phyloP scores from a whole-genome alignment of 1,140 invertebrate species.

The Sitodiplosis mosellana region DNA sequence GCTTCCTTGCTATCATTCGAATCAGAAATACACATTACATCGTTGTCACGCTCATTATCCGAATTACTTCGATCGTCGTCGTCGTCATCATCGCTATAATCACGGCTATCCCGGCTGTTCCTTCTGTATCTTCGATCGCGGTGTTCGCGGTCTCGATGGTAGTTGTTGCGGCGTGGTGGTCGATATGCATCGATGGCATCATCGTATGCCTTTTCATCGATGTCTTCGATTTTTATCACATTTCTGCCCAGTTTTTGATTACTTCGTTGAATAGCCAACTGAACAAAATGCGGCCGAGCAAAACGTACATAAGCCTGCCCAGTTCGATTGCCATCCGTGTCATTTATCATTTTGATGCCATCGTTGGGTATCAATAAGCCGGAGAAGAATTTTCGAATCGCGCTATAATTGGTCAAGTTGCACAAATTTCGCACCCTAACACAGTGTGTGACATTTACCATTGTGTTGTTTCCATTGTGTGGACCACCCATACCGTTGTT shows the following conservation, averaged over 20 bases:
- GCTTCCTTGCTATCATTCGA: slow-evolving; percentile 6
- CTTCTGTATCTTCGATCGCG: slow-evolving; percentile 16
- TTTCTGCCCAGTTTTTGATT: slow-evolving; percentile 38
- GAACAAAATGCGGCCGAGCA: slow-evolving; percentile 40
- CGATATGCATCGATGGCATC: slow-evolving; percentile 40
- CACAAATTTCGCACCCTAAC: slow-evolving; percentile 52
- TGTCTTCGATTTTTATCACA: slow-evolving; percentile 34
- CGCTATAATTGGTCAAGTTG: slow-evolving; percentile 46
- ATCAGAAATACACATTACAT: slow-evolving; percentile 1
- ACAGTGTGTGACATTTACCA: slow-evolving; percentile 27
- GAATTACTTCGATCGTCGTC: background rate
- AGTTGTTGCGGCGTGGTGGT: slow-evolving; percentile 16
- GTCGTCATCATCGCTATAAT: slow-evolving; percentile 3
- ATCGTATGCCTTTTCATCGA: slow-evolving; percentile 44
- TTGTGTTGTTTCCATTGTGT: no score
- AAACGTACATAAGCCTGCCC: slow-evolving; percentile 70
- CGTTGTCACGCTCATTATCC: background rate
- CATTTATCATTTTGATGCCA: slow-evolving; percentile 70
- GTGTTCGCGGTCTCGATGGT: slow-evolving; percentile 15
- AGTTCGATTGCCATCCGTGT: slow-evolving; percentile 54
- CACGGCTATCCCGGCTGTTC: slow-evolving; percentile 5
- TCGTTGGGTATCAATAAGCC: slow-evolving; percentile 59
- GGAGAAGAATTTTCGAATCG: slow-evolving; percentile 63
- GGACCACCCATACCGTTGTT: no score
- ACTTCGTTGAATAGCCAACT: slow-evolving; percentile 43